Evolutionary conservation across 2,797 vertebrate species (phyloP).

Genomic region (Tinamus major): DNA sequence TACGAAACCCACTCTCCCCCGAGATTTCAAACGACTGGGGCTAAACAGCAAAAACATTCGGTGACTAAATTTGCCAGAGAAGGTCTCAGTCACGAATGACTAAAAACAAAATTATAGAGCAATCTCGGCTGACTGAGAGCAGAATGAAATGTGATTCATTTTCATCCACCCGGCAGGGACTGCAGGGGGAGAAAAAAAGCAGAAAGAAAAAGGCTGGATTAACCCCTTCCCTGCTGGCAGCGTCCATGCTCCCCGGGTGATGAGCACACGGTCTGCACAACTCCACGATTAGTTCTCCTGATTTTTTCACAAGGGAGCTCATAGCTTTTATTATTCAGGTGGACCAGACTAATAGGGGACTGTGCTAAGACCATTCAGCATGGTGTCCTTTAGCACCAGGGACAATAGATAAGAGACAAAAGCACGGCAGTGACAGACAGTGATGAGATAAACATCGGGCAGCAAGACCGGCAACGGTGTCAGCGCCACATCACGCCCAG

Average conservation of each 20-base stretch:
- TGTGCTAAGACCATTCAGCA: background rate
- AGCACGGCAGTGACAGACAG: background rate
- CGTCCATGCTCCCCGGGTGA: background rate
- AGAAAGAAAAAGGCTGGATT: constrained; percentile 27
- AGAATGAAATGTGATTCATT: constrained; percentile 80
- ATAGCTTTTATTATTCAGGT: background rate
- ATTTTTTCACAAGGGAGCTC: background rate
- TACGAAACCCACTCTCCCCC: constrained; percentile 59
- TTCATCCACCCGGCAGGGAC: constrained; percentile 68
- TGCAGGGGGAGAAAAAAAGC: background rate
- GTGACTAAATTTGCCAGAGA: constrained; percentile 77
- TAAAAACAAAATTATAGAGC: constrained; percentile 81
- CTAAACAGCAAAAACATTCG: constrained; percentile 71
- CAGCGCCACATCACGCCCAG: background rate
- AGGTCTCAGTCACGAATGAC: constrained; percentile 80
- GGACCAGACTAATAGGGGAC: background rate
- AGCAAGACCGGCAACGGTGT: background rate
- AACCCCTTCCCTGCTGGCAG: constrained; percentile 47
- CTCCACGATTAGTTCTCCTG: background rate
- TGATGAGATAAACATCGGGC: background rate
- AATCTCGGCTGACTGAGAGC: constrained; percentile 77
- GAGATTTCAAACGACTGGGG: constrained; percentile 64
- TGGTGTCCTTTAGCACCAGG: background rate
- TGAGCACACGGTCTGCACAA: background rate
- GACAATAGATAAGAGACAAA: background rate